Base-by-base conservation (phyloP, 1,140 invertebrate species). In the Drosophila mauritiana region DNA sequence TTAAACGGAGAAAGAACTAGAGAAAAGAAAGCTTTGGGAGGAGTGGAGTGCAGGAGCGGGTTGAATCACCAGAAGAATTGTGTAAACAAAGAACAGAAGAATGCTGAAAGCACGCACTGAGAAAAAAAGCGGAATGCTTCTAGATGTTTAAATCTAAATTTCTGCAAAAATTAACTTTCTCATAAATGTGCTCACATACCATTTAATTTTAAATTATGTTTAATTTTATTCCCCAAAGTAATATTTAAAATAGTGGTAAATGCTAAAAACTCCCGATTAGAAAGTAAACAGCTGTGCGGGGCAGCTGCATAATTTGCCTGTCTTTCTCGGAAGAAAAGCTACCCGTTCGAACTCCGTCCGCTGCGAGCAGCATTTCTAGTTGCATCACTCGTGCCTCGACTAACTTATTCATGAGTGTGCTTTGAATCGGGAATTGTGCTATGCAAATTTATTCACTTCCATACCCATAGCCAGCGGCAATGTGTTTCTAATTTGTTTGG, bases 401-500 rank as follows among this genome's bases (percentile, higher is more conserved):
- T 20, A 45, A 48, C 43, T 27, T 65, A 27, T 55, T 49, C 51
- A 70, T 65, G 64, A 67, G 37, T 17, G 37, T 52, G 64, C 64
- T 12, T 34, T 40, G 64, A 37, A 56, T 69, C 27, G 20, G n/a
- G 42, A 49, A 37, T 56, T 57, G 15, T 57, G 27, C 10, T 70
- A 49, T 37, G 64, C 46, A 40, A 57, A 70, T 70, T 15, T 70
- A 70, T 70, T 25, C 64, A 70, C 25, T 57, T 57, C 36, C 39
- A 34, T 10, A 6, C 25, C n/a, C 17, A 36, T 36, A 31, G 7
- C 31, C 31, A 31, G 31, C 13, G 22, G n/a, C 22, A 69, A 68
- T 57, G 43, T 37, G n/a, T 20, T 42, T 10, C 51, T 46, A 56
- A 57, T 57, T 70, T 17, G 51, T 17, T 39, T 56, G 12, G 20